Conservation (phyloP, 2,888 invertebrate genomes). For the Andrena camellia region DNA sequence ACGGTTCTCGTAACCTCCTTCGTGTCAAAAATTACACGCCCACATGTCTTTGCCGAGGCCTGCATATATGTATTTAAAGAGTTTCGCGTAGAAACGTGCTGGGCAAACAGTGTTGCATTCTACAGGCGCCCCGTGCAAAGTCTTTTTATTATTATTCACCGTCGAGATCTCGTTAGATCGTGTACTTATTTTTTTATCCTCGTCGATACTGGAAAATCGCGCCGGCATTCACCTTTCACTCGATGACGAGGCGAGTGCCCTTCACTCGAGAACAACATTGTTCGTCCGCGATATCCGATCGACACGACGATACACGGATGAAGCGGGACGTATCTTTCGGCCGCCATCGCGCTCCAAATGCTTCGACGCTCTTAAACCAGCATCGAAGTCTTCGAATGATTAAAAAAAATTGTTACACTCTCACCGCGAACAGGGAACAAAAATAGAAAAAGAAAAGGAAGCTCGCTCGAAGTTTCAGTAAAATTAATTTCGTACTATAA, state of each 20-base stretch:
- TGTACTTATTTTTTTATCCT: conserved; percentile 15
- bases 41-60: background rate
- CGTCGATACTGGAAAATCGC: conserved; percentile 23
- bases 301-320: conserved; percentile 36
- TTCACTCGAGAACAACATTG: conserved; percentile 54
- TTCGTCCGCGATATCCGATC: conserved; percentile 34
- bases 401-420: background rate
- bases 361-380: background rate
- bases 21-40: background rate
- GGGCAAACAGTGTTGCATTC: background rate
- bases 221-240: conserved; percentile 63
- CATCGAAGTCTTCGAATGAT: conserved; percentile 1
- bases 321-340: conserved; percentile 1
- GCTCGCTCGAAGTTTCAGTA: no score
- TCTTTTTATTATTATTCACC: background rate
- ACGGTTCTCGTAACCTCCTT: background rate
- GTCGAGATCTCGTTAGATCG: background rate
- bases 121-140: conserved; percentile 5
- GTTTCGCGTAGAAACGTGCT: background rate
- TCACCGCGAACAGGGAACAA: background rate
- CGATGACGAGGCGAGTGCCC: conserved; percentile 56
- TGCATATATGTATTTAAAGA: background rate
- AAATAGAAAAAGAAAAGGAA: no score
- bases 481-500: no score
- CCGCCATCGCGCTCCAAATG: background rate